Percentiles rank a stretch among this genome's conserved stretches.
Conservation (phyloP, 2,888 invertebrate genomes). For the Carpatolechia fugitivella region DNA sequence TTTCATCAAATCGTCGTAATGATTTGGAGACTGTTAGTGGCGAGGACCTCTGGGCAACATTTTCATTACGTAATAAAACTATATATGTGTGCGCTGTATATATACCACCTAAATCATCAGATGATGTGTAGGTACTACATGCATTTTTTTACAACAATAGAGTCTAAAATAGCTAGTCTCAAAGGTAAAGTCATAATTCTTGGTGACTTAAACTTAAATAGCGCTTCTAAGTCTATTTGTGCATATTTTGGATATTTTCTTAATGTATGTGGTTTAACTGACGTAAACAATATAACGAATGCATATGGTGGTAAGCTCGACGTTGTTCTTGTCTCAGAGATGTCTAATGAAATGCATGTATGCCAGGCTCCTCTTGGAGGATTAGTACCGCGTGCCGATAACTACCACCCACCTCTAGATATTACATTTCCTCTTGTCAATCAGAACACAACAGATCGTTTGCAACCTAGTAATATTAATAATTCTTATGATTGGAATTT, state of each 20-base stretch:
- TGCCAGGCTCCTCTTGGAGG: not conserved
- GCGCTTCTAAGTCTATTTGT: not conserved
- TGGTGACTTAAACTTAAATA: not conserved
- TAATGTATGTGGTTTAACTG: not conserved
- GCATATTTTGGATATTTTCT: not conserved
- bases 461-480: not conserved
- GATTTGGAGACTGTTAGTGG: slow-evolving; percentile 40
- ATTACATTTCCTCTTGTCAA: not conserved
- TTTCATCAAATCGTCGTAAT: not conserved
- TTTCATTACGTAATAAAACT: not conserved
- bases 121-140: not conserved
- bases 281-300: not conserved
- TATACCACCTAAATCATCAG: not conserved
- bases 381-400: not conserved
- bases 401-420: not conserved
- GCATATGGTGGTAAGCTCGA: not conserved
- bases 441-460: not conserved
- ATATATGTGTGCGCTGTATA: too few relatives aligned
- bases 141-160: not conserved
- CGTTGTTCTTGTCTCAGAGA: not conserved
- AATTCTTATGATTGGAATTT: not conserved
- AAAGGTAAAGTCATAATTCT: not conserved
- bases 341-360: not conserved
- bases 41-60: slow-evolving; percentile 65
- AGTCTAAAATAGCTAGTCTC: not conserved